A percentile compares a stretch with the other conserved stretches of the same genome.
phyloP scores from a whole-genome alignment of 2,888 invertebrate species.

The Campoplex nolae region DNA sequence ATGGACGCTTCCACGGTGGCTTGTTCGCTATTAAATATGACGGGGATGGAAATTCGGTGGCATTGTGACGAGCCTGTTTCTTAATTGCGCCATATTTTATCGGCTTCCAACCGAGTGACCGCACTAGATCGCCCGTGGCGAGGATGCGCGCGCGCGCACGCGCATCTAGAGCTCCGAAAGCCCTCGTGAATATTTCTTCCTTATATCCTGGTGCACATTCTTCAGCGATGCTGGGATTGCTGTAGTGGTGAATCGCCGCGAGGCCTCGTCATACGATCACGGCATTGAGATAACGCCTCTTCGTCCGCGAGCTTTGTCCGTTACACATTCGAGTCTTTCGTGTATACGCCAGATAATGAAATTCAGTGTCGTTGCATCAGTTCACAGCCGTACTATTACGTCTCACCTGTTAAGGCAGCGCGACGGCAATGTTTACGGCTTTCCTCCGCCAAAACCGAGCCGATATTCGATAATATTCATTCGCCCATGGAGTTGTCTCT shows the following conservation, averaged over 20 bases:
- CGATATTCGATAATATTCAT: conserved; percentile 65
- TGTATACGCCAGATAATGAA: conserved; percentile 10
- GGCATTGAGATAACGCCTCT: conserved; percentile 49
- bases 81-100: conserved; percentile 68
- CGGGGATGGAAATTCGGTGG: conserved; percentile 69
- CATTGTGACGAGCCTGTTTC: conserved; percentile 70
- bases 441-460: conserved; percentile 1
- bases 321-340: conserved; percentile 25
- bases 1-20: conserved; percentile 47
- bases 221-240: conserved; percentile 28
- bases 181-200: conserved; percentile 29
- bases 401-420: conserved; percentile 57
- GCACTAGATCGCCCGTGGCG: conserved; percentile 59
- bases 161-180: conserved; percentile 37
- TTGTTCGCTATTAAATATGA: conserved; percentile 77
- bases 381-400: conserved; percentile 21
- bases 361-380: conserved; percentile 42
- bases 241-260: conserved; percentile 19
- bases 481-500: conserved; percentile 23
- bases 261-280: conserved; percentile 54
- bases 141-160: conserved; percentile 21
- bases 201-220: conserved; percentile 10
- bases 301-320: conserved; percentile 37
- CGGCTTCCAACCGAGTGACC: background rate
- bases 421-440: conserved; percentile 36